A percentile compares a stretch with the other conserved stretches of the same genome.
These are phyloP conservation scores for Lamprotornis superbus DNA, from an alignment of 2,113 vertebrate genomes.

Conservation along the genomic window DNA sequence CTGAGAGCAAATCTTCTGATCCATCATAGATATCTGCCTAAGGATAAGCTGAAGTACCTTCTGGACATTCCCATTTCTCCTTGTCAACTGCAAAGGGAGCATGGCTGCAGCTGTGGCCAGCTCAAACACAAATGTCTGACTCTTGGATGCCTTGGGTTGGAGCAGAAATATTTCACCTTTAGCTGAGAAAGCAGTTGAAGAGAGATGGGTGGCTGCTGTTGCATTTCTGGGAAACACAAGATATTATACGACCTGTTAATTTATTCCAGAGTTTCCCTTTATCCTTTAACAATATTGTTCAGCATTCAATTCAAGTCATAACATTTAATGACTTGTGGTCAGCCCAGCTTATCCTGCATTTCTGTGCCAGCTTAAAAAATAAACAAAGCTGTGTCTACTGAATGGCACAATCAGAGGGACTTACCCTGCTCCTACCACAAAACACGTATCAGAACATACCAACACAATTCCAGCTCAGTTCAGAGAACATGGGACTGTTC, in stretches of 20 bases:
- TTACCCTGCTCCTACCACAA: background rate
- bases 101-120: background rate
- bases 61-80: background rate
- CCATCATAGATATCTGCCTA: background rate
- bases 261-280: conserved; percentile 48
- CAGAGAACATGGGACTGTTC: background rate
- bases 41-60: background rate
- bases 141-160: background rate
- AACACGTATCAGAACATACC: background rate
- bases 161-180: conserved; percentile 30
- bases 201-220: conserved; percentile 23
- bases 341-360: background rate
- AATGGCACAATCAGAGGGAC: background rate
- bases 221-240: conserved; percentile 46
- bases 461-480: background rate
- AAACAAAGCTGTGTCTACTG: conserved; percentile 26
- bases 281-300: conserved; percentile 59
- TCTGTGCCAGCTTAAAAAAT: conserved; percentile 29
- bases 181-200: background rate
- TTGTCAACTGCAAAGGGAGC: background rate
- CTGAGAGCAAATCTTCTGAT: background rate
- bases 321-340: conserved; percentile 32
- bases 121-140: background rate
- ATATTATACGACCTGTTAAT: conserved; percentile 31
- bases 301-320: conserved; percentile 45